Evolutionary conservation across 2,797 vertebrate species (phyloP), one percentile per base, ranked within the genome.

Genomic region (Argyrosomus regius): DNA sequence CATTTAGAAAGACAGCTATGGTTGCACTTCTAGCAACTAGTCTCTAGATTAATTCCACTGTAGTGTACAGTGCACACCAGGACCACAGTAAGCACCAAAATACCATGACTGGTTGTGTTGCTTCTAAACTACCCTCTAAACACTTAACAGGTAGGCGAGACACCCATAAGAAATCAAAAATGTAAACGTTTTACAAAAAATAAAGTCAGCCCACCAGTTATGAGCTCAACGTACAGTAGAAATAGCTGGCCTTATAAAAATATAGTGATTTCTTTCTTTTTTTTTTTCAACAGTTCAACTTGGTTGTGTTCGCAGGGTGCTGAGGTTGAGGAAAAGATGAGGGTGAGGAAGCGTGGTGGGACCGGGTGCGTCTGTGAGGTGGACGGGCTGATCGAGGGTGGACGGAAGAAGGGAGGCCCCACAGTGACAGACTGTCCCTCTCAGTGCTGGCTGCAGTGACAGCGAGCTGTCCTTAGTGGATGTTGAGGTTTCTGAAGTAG

Each of bases 401-500:
- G 73, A 76, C n/a, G 22, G 86, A 84, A 68, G 90, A 84, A 69
- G 80, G 87, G 79, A 87, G 77, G 81, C 85, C 89, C 86, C 89
- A 82, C 87, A 83, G 88, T 87, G 88, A 92, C 82, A 66, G 88
- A 89, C 86, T 81, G 89, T 87, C 91, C 90, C 87, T 89, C 91
- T 90, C 93, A 90, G 91, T 93, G 90, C 90, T 75, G 82, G 88
- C 90, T 84, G 90, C 79, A 78, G 86, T 59, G 73, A 88, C 81
- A 77, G 76, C 60, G 4, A 89, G 83, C 86, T 79, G 88, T 74
- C 84, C 80, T 95, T 95, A 96, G 76, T 96, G 95, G 89, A 98
- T 94, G 78, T 96, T 96, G 91, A 99, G 91, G 91, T 98, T 96
- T 89, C 97, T 97, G 91, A 99, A 94, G 75, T 97, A 95, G 88